Percentiles rank a stretch among this genome's conserved stretches.
Evolutionary conservation across 92 coral and sea anemone species (phyloP).

Genomic region (Chrysogorgia sp.): DNA sequence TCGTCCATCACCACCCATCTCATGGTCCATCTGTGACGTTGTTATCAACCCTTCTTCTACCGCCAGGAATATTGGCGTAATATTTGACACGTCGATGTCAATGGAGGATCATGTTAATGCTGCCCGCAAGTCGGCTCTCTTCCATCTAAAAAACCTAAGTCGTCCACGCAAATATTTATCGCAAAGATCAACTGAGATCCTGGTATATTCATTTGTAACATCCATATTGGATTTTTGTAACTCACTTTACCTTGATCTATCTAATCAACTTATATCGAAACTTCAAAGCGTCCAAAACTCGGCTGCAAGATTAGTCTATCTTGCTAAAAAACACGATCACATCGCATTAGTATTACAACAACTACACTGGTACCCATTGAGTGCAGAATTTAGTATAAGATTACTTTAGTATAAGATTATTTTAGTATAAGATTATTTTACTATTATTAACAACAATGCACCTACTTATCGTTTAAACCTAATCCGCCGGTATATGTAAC

Average conservation of each 20-base stretch:
- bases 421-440: too few species aligned
- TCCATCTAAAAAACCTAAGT: background rate
- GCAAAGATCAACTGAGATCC: background rate
- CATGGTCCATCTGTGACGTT: too few species aligned
- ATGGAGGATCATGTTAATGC: background rate
- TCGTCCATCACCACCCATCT: too few species aligned
- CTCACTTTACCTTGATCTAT: background rate
- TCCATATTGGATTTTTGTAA: background rate
- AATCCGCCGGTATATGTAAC: too few species aligned
- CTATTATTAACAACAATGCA: too few species aligned
- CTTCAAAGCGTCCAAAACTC: background rate
- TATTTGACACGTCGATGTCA: background rate
- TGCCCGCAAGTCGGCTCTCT: background rate
- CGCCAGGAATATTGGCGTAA: background rate
- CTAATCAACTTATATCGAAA: background rate
- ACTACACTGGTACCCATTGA: too few species aligned
- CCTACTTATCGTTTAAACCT: too few species aligned
- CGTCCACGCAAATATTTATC: background rate
- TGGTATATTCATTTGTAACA: background rate
- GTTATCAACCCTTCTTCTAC: background rate
- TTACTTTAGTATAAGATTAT: too few species aligned
- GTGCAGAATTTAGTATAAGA: too few species aligned
- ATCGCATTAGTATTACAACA: too few species aligned
- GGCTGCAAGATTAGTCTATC: too few species aligned
- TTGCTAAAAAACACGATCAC: too few species aligned